Conservation (phyloP, 2,113 vertebrate genomes). For the Orycteropus afer region DNA sequence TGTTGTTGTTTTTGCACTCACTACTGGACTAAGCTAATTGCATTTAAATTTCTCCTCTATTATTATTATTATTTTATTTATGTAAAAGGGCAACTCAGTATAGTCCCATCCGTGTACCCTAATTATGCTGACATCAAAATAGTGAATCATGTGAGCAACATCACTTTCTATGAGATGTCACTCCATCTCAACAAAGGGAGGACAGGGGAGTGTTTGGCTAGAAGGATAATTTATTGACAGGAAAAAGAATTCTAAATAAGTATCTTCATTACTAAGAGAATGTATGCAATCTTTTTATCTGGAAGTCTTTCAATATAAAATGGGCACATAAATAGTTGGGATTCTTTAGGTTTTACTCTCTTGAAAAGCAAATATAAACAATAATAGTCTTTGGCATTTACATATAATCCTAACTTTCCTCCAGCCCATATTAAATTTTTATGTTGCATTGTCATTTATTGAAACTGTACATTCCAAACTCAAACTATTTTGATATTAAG, state of each 20-base stretch:
- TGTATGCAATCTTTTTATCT: background rate
- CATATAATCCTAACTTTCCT: background rate
- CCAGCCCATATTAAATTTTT: background rate
- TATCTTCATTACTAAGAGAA: background rate
- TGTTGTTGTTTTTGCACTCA: conserved; percentile 3
- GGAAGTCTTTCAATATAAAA: background rate
- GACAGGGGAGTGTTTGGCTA: background rate
- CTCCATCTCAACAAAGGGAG: background rate
- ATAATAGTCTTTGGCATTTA: background rate
- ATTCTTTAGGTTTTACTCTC: conserved; percentile 12
- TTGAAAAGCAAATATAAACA: conserved; percentile 5
- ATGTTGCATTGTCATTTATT: background rate
- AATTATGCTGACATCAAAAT: background rate
- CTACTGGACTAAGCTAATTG: background rate
- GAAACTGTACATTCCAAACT: background rate
- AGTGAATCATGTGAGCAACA: background rate
- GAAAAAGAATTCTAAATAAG: background rate
- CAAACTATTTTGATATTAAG: conserved; percentile 38
- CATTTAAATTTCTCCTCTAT: background rate
- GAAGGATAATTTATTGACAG: background rate
- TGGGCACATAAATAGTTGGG: background rate
- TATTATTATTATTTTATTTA: background rate
- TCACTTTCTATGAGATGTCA: background rate
- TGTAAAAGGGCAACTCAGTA: background rate
- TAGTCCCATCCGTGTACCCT: background rate